Percentiles rank a stretch among this genome's conserved stretches.
Conservation (phyloP, 2,888 invertebrate species). For the Tuta absoluta region DNA sequence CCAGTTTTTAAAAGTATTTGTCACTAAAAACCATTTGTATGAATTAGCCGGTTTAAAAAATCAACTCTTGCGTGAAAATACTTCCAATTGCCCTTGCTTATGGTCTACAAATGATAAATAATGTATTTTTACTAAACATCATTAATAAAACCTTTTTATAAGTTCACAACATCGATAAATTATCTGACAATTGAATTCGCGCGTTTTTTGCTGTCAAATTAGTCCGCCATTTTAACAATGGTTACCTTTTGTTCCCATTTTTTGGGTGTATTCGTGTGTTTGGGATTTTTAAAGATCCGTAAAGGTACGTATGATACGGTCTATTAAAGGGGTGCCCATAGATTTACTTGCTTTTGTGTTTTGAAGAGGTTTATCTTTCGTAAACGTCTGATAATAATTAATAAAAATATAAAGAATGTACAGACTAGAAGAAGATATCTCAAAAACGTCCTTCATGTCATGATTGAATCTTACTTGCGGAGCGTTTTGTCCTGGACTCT, state of each 20-base stretch:
- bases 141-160: slow-evolving; percentile 69
- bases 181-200: slow-evolving; percentile 74
- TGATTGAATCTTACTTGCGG: too few relatives aligned
- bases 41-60: slow-evolving; percentile 58
- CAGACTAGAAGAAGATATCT: too few relatives aligned
- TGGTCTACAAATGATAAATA: slow-evolving; percentile 55
- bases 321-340: too few relatives aligned
- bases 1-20: slow-evolving; percentile 44
- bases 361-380: not conserved
- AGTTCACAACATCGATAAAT: slow-evolving; percentile 76
- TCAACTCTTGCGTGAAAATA: slow-evolving; percentile 65
- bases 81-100: slow-evolving; percentile 61
- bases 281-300: slow-evolving; percentile 34
- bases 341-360: not conserved
- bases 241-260: slow-evolving; percentile 58
- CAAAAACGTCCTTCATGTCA: too few relatives aligned
- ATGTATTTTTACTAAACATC: slow-evolving; percentile 60
- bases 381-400: too few relatives aligned
- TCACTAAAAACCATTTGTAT: slow-evolving; percentile 55
- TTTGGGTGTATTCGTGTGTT: slow-evolving; percentile 69
- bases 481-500: too few relatives aligned
- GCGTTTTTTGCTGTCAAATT: slow-evolving; percentile 78
- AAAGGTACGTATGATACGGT: not conserved
- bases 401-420: too few relatives aligned
- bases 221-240: slow-evolving; percentile 70